Base-by-base conservation (phyloP, 2,113 vertebrate genomes). In the Dolichotis patagonum region DNA sequence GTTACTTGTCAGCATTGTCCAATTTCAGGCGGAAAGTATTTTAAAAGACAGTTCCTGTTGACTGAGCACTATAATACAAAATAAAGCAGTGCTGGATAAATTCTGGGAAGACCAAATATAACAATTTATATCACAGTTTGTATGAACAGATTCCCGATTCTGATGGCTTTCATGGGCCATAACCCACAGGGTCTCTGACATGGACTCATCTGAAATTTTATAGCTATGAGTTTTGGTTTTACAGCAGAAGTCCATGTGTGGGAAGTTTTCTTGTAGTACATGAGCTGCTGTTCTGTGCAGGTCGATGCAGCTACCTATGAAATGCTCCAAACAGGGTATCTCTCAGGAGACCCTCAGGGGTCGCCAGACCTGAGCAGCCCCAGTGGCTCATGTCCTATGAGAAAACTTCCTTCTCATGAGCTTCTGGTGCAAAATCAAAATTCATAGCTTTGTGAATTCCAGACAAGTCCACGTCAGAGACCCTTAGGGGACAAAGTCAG, bases 201-300 rank as follows among this genome's bases (percentile, higher is more conserved):
- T 75, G 49, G 80, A 78, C 85, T 91, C 5, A 11, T 88, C 43
- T 88, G 24, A 82, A 90, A 65, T 88, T 95, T 85, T 77, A 2
- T 35, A 78, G 49, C 30, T 81, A 5, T 88, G 38, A 73, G 58
- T 94, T 92, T 95, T 58, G 94, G 73, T 60, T 96, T 95, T 82
- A 26, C 4, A 75, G 5, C 12, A 38, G 28, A 88, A 38, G 56
- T 14, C 94, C 46, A 19, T 60, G 65, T 30, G 10, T 97, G 3
- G 69, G 41, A 78, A 78, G 28, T 43, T 43, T 28, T 2, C 41
- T 24, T 22, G 26, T 5, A 75, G 24, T 12, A 28, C 49, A 32
- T 41, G 41, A 88, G 17, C 6, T 49, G 54, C 82, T 81, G 56
- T 83, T 84, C 12, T 69, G 3, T 83, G 38, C 11, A 65, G 69